Evolutionary conservation across 2,888 invertebrate genomes (phyloP).

Genomic region (Psylliodes chrysocephalus): DNA sequence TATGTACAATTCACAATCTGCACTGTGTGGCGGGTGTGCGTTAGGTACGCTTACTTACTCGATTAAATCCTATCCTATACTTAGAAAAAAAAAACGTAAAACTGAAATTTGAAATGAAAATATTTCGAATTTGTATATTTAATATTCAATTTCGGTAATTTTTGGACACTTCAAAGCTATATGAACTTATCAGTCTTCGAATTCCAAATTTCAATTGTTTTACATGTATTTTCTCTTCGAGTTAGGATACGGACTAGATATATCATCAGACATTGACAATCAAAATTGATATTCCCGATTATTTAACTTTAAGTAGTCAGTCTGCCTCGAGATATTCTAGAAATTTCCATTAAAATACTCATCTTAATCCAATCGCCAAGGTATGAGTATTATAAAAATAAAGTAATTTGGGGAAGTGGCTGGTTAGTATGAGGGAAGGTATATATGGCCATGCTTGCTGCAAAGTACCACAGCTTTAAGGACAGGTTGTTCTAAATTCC

Average conservation of each 20-base stretch:
- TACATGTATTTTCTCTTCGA: not conserved
- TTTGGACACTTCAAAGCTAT: slow-evolving; percentile 1
- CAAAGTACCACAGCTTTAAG: slow-evolving; percentile 11
- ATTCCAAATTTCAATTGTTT: slow-evolving; percentile 1
- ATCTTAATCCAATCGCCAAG: slow-evolving; percentile 56
- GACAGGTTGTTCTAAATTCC: slow-evolving; percentile 8
- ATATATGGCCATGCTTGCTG: slow-evolving; percentile 44
- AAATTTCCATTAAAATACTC: slow-evolving; percentile 51
- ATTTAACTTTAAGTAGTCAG: slow-evolving; percentile 41
- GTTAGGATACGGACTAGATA: slow-evolving; percentile 24
- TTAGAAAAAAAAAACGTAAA: not conserved
- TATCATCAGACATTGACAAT: slow-evolving; percentile 32
- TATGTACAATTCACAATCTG: slow-evolving; percentile 62
- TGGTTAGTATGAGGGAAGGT: slow-evolving; percentile 61
- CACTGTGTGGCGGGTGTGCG: slow-evolving; percentile 48
- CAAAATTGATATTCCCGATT: slow-evolving; percentile 34
- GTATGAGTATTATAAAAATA: slow-evolving; percentile 61
- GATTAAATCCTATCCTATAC: slow-evolving; percentile 16
- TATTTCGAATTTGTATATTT: not conserved
- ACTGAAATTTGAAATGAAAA: slow-evolving; percentile 9
- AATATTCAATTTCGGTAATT: not conserved
- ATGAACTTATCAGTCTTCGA: too few species aligned
- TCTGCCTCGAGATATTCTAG: slow-evolving; percentile 49
- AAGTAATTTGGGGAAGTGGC: slow-evolving; percentile 61
- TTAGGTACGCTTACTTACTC: slow-evolving; percentile 24